Conservation (phyloP, 2,888 invertebrate genomes). For the Dioctria rufipes region DNA sequence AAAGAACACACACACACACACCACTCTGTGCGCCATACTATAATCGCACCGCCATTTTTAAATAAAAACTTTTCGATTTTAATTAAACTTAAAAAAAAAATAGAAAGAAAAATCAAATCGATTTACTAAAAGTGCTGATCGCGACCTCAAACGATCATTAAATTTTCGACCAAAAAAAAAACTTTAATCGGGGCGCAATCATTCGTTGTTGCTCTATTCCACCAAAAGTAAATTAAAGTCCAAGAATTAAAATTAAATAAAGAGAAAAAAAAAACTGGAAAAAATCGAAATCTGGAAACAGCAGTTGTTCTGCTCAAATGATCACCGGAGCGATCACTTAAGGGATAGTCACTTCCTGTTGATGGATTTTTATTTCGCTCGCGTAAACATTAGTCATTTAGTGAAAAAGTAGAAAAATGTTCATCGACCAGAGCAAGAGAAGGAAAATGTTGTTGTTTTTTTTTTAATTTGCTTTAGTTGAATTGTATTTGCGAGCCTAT, state of each 20-base stretch:
- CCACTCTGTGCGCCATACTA: no score
- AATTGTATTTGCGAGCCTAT: background rate
- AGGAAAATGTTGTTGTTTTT: background rate
- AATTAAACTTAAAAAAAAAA: constrained; percentile 40
- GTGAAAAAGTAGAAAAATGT: background rate
- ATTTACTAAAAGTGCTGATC: background rate
- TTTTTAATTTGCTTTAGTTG: no score
- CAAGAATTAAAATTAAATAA: constrained; percentile 1
- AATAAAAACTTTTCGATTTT: constrained; percentile 17
- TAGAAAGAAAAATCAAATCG: background rate
- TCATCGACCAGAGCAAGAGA: background rate
- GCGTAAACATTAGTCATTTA: constrained; percentile 31
- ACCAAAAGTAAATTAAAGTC: constrained; percentile 33
- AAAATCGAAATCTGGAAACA: constrained; percentile 13
- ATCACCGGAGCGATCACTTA: constrained; percentile 52
- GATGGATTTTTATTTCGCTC: constrained; percentile 41
- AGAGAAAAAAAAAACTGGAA: background rate
- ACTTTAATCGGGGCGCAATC: constrained; percentile 39
- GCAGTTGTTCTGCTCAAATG: constrained; percentile 55
- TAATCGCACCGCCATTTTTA: constrained; percentile 16
- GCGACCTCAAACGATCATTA: constrained; percentile 35
- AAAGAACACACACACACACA: background rate
- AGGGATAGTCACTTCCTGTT: constrained; percentile 60
- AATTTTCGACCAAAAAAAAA: constrained; percentile 38
- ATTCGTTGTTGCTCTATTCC: constrained; percentile 1